Percentiles rank a stretch among this genome's conserved stretches.
These are phyloP conservation scores for Colletes latitarsis DNA, from an alignment of 1,140 invertebrate genomes.

Conservation along the genomic window DNA sequence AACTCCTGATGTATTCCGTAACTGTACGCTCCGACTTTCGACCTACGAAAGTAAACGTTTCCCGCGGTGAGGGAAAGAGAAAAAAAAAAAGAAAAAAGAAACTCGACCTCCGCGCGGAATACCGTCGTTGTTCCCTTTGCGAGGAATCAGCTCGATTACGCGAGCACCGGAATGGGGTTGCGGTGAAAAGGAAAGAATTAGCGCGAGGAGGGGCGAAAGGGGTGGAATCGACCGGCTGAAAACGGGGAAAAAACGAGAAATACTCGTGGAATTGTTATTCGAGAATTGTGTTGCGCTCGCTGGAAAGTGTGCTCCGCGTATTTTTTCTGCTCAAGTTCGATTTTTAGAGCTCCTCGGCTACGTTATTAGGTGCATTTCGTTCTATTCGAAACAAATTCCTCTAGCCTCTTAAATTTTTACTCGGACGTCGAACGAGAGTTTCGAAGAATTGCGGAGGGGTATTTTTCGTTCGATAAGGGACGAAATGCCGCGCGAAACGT, in stretches of 20 bases:
- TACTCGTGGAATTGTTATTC: neutral
- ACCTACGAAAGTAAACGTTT: neutral
- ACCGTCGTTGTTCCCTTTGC: neutral
- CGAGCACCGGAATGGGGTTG: neutral
- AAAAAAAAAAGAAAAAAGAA: neutral
- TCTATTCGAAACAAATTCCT: too few species aligned
- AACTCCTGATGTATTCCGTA: slow-evolving; percentile 17
- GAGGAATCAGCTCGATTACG: slow-evolving; percentile 6
- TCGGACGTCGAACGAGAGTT: too few species aligned
- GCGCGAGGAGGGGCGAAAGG: neutral
- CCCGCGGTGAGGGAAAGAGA: too few species aligned
- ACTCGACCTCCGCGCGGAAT: neutral
- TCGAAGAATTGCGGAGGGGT: too few species aligned
- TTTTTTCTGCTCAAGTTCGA: neutral
- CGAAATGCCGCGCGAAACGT: too few species aligned
- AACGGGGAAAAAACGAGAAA: neutral
- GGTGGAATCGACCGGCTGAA: neutral
- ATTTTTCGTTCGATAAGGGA: too few species aligned
- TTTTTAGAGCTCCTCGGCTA: too few species aligned
- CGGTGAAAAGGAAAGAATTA: slow-evolving; percentile 17
- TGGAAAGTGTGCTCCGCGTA: too few species aligned
- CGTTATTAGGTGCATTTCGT: too few species aligned
- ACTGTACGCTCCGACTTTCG: neutral
- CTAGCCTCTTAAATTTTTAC: too few species aligned
- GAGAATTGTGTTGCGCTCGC: slow-evolving; percentile 5